A percentile compares a stretch with the other conserved stretches of the same genome.
These are phyloP conservation scores for Tetranychus truncatus DNA, from an alignment of 2,888 invertebrate species.

Conservation along the genomic window DNA sequence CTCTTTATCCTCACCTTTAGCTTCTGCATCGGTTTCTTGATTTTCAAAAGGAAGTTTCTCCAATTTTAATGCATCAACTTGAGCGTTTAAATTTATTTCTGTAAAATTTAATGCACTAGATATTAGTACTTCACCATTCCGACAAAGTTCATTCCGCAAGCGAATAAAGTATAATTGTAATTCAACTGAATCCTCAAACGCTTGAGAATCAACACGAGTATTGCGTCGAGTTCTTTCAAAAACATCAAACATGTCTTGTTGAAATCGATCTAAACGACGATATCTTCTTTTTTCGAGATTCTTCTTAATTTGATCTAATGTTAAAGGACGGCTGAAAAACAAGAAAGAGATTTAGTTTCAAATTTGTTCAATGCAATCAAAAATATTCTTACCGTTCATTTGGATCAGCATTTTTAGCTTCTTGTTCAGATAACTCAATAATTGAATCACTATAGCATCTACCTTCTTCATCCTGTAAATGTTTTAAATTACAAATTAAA, in stretches of 20 bases:
- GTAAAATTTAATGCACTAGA: conserved; percentile 73
- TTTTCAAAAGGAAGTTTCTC: conserved; percentile 43
- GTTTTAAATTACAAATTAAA: conserved; percentile 1
- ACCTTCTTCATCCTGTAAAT: conserved; percentile 61
- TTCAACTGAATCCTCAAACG: conserved; percentile 85
- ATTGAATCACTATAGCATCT: conserved; percentile 89
- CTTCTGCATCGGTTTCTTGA: conserved; percentile 46
- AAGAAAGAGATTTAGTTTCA: conserved; percentile 3
- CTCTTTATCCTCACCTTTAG: conserved; percentile 21
- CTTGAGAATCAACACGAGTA: conserved; percentile 73
- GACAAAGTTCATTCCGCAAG: conserved; percentile 49
- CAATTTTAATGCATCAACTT: conserved; percentile 54
- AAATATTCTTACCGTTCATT: conserved; percentile 45
- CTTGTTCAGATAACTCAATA: conserved; percentile 75
- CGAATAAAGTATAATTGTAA: conserved; percentile 72
- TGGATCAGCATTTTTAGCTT: conserved; percentile 39
- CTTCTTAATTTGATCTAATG: conserved; percentile 64
- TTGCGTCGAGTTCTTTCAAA: conserved; percentile 67
- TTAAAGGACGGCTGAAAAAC: conserved; percentile 24
- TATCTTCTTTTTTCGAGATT: conserved; percentile 79
- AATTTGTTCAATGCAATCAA: conserved; percentile 23
- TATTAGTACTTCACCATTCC: conserved; percentile 53
- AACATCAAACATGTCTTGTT: conserved; percentile 85
- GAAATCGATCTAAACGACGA: conserved; percentile 77
- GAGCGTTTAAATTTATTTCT: conserved; percentile 50